Evolutionary conservation across 2,113 vertebrate species (phyloP).

Genomic region (Empidonax alnorum): DNA sequence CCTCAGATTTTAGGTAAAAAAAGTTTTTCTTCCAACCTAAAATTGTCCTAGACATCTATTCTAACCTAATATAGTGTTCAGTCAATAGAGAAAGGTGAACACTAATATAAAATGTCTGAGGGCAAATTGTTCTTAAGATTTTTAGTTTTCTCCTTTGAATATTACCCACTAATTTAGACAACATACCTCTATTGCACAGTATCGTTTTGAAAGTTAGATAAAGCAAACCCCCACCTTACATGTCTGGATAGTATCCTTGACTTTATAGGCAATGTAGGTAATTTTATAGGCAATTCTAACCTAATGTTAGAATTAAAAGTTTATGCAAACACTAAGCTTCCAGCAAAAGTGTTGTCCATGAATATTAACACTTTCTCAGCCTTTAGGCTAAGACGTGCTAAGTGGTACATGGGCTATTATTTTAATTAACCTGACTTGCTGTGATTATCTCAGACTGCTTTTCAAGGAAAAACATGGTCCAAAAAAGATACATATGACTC

Average conservation of each 20-base stretch:
- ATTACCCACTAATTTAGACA: neutral
- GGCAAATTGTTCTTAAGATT: neutral
- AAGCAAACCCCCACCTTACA: neutral
- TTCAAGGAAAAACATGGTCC: neutral
- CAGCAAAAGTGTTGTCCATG: neutral
- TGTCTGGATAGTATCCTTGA: neutral
- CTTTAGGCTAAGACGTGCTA: neutral
- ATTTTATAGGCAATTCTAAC: neutral
- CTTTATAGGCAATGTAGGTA: neutral
- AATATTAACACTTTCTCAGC: neutral
- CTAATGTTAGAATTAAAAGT: neutral
- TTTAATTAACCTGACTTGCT: neutral
- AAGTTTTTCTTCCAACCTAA: neutral
- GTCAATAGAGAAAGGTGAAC: neutral
- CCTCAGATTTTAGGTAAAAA: neutral
- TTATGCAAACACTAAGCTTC: neutral
- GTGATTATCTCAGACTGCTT: neutral
- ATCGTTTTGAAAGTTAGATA: neutral
- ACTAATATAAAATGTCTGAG: neutral
- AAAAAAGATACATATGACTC: neutral
- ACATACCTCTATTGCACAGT: neutral
- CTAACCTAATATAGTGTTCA: neutral
- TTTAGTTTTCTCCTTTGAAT: neutral
- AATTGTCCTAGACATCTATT: neutral
- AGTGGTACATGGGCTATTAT: neutral